Evolutionary conservation across 2,113 vertebrate genomes (phyloP), one percentile per base, ranked within the genome.

Genomic region (Odontophorus gujanensis): DNA sequence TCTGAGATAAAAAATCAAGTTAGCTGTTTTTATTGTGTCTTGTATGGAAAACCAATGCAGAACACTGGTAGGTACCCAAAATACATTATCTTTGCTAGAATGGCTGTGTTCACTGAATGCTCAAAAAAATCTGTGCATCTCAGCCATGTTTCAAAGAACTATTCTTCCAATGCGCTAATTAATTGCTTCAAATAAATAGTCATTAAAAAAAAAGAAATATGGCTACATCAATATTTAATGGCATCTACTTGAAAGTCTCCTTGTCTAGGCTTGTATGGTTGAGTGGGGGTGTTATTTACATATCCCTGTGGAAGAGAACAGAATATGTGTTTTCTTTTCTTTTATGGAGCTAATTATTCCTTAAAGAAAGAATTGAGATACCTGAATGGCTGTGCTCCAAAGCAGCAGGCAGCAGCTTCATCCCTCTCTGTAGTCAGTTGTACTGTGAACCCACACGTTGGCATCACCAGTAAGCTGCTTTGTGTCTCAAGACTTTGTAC

Each of bases 141-240:
- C 62, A 94, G 71, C 24, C 28, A 21, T 9, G 5, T 50, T 61
- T 77, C 51, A 75, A 73, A 88, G 36, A 67, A 61, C 88, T 76
- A 59, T 62, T 88, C 91, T 81, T 80, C 59, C 62, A 55, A 48
- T 89, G 6, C 59, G 61, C 63, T 75, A 78, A 96, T 96, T 93
- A 95, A 92, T 95, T 88, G 40, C 58, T 92, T 86, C 74, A 80
- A 74, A 50, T 84, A 90, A 84, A 67, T 69, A 93, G 43, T 47
- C 26, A 63, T 18, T 48, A 42, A 85, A 73, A 72, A 50, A 24
- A 67, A 42, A 38, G 17, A 69, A 62, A 18, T n/a, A 28, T 25
- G 24, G 10, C 53, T 43, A 4, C 73, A 81, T 93, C 69, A 95
- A 91, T 85, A 74, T 74, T 96, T 96, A 83, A 89, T 87, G 61